Evolutionary conservation across 1,140 invertebrate species (phyloP).

Genomic region (Neodiprion fabricii): DNA sequence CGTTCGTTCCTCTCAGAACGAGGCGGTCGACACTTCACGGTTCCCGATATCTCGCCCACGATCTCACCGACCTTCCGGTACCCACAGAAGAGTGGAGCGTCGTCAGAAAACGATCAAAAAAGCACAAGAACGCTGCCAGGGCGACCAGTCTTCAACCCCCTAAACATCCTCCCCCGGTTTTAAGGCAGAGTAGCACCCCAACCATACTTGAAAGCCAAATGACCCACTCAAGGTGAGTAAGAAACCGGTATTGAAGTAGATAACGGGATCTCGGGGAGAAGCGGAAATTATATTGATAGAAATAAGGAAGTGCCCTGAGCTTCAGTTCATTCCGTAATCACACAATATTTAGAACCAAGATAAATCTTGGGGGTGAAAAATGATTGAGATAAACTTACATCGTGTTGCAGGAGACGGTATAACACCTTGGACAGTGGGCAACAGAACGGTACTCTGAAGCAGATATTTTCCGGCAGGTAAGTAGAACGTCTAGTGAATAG

Average conservation of each 20-base stretch:
- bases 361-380: too few relatives aligned
- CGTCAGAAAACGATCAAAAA: slow-evolving; percentile 46
- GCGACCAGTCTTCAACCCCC: slow-evolving; percentile 49
- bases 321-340: too few relatives aligned
- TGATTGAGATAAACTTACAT: too few relatives aligned
- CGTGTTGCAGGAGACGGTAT: slow-evolving; percentile 35
- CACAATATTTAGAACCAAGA: too few relatives aligned
- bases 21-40: slow-evolving; percentile 59
- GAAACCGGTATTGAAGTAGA: too few relatives aligned
- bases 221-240: too few relatives aligned
- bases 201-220: slow-evolving; percentile 38
- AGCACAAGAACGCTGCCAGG: slow-evolving; percentile 47
- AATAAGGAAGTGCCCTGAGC: neutral
- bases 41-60: slow-evolving; percentile 68
- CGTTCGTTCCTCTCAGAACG: slow-evolving; percentile 50
- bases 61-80: slow-evolving; percentile 67
- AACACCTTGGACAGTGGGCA: slow-evolving; percentile 40
- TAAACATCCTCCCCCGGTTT: slow-evolving; percentile 39
- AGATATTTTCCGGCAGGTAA: slow-evolving; percentile 41
- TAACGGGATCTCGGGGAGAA: too few relatives aligned
- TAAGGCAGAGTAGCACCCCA: slow-evolving; percentile 44
- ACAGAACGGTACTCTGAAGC: slow-evolving; percentile 32
- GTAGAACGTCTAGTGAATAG: slow-evolving; percentile 5
- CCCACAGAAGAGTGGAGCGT: slow-evolving; percentile 67
- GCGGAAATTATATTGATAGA: neutral